Evolutionary conservation across 2,797 vertebrate genomes (phyloP).

Genomic region (Sebastes elongatus): DNA sequence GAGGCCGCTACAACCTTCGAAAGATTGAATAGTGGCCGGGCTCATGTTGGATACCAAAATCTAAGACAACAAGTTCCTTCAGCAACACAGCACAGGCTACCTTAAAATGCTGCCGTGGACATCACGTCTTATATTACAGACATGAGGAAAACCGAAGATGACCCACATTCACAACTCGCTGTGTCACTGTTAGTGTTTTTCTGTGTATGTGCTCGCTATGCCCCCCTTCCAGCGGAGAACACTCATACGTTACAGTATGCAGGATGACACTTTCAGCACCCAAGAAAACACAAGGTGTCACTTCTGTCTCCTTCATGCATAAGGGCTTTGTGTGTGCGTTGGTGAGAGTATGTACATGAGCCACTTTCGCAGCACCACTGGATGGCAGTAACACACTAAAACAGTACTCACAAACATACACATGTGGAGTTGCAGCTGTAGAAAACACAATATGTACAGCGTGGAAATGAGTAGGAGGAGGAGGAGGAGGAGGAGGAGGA

Average conservation of each 20-base stretch:
- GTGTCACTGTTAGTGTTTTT: constrained; percentile 17
- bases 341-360: not conserved
- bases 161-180: constrained; percentile 26
- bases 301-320: constrained; percentile 8
- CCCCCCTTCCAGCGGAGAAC: not conserved
- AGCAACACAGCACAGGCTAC: not conserved
- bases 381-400: constrained; percentile 52
- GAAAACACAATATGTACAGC: not conserved
- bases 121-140: not conserved
- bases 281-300: constrained; percentile 13
- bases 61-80: not conserved
- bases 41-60: not conserved
- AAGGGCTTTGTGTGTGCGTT: not conserved
- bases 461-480: not conserved
- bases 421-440: not conserved
- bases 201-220: not conserved
- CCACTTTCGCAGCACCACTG: constrained; percentile 19
- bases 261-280: constrained; percentile 28
- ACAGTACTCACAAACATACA: not conserved
- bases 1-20: no score
- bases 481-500: not conserved
- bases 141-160: constrained; percentile 11
- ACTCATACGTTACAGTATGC: constrained; percentile 25
- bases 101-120: not conserved
- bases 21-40: no score